A percentile compares a stretch with the other conserved stretches of the same genome.
Conservation (phyloP, 2,888 invertebrate genomes). For the Synergus itoensis region DNA sequence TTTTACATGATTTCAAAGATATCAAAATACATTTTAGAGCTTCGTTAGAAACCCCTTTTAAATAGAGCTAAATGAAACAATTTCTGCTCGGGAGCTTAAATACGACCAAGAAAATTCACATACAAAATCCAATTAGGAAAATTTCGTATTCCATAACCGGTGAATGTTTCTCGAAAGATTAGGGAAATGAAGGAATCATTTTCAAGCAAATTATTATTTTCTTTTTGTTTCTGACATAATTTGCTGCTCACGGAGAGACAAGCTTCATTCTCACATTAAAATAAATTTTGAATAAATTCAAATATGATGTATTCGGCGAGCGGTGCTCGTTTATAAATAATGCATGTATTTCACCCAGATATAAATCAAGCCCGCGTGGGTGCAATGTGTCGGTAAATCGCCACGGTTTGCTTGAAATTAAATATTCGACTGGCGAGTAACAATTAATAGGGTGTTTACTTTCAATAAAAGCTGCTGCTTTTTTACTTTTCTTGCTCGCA, state of each 20-base stretch:
- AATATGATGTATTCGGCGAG: not conserved
- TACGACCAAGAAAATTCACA: not conserved
- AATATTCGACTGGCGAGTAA: not conserved
- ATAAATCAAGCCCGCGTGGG: not conserved
- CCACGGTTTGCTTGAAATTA: not conserved
- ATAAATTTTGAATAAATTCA: constrained; percentile 7
- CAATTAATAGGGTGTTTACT: not conserved
- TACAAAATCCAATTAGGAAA: not conserved
- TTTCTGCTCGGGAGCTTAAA: not conserved
- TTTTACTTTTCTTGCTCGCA: not conserved
- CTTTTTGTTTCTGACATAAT: not conserved
- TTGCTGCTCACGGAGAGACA: not conserved
- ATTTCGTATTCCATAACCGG: not conserved
- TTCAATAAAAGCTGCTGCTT: not conserved
- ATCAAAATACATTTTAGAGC: no score
- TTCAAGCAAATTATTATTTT: not conserved
- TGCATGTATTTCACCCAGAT: not conserved
- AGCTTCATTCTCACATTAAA: not conserved
- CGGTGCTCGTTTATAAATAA: not conserved
- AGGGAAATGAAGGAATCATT: no score
- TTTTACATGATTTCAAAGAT: no score
- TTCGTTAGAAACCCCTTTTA: no score
- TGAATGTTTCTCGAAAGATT: not conserved
- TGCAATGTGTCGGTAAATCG: not conserved
- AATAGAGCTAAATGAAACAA: no score